Evolutionary conservation across 2,888 invertebrate genomes (phyloP), one percentile per base, ranked within the genome.

Genomic region (Deilephila porcellus): DNA sequence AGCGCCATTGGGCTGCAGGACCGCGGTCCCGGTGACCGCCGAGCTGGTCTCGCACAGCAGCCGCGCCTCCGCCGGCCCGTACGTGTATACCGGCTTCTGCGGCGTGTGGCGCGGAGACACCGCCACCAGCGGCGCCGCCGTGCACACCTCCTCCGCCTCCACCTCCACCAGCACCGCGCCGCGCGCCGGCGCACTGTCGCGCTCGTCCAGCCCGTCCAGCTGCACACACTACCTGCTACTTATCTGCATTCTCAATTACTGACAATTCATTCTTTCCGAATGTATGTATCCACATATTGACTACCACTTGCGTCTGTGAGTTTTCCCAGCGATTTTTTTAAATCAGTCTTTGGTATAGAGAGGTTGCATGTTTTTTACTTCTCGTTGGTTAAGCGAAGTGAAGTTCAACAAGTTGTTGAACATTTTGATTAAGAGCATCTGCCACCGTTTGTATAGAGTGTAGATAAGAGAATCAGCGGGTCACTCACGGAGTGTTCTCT

Each of bases 111-210:
- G 89, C 0, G 96, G 96, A 20, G 96, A 95, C 5, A 96, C 95
- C 0, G 96, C 96, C 70, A 96, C 91, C 73, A 97, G 90, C 0
- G 97, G 97, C 8, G 97, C 96, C 0, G 97, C 97, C 0, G 97
- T 97, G 90, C 97, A 97, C 67, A 97, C 96, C 73, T 97, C 97
- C 73, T 97, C 97, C 80, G 97, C 97, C 87, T 97, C 97, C 4
- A 98, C 96, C 85, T 97, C 97, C 0, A 97, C 97, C 75, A 97
- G 95, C 1, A 97, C 95, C 0, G 97, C 97, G 80, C 97, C 97
- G 0, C 97, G 97, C 62, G 96, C 95, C 71, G 95, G 89, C 1
- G 85, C 86, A 11, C 90, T 88, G 14, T 92, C 93, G 63, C 87
- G 88, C 37, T 91, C 91, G 20, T 93, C 94, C 4, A 83, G 86